Evolutionary conservation across 2,797 vertebrate species (phyloP), one percentile per base, ranked within the genome.

Genomic region (Orestias chungarensis): DNA sequence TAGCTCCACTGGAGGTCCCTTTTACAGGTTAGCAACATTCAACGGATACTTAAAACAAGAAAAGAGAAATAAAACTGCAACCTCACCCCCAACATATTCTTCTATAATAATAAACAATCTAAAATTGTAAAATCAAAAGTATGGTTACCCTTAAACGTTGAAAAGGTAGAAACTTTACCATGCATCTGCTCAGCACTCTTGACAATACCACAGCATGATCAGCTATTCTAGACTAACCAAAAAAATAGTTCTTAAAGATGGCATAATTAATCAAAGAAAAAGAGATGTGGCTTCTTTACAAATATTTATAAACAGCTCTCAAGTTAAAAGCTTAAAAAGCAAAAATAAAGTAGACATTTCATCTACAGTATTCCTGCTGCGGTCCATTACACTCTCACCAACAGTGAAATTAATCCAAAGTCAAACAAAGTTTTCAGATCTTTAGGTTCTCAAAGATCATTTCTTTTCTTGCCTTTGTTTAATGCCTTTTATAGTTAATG

Each of bases 181-280:
- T 38, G 25, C 11, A 20, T 43, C 23, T 47, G 12, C 23, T 6
- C 23, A 20, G 4, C 38, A 70, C 49, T 75, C 4, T n/a, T n/a
- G 35, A n/a, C 31, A 47, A 64, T 62, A 72, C 42, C 57, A 61
- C 52, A 78, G 70, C 38, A 80, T 57, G 57, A 65, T 29, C 14
- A 50, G 1, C 44, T 14, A 23, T 44, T 17, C 20, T 52, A 38
- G 29, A 59, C 65, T 64, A 66, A 59, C 46, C 6, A 54, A 67
- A 35, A 14, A 23, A n/a, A n/a, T n/a, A n/a, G n/a, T n/a, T 17
- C 18, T 18, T 31, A 52, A 52, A 52, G 54, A 57, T 57, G 2
- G 18, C n/a, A n/a, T n/a, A n/a, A 18, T 18, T 65, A 66, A 40
- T 43, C 40, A 27, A 71, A 55, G 17, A 29, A 15, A 62, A 40